Base-by-base conservation (phyloP, 2,888 invertebrate genomes). In the Andrena dorsata region DNA sequence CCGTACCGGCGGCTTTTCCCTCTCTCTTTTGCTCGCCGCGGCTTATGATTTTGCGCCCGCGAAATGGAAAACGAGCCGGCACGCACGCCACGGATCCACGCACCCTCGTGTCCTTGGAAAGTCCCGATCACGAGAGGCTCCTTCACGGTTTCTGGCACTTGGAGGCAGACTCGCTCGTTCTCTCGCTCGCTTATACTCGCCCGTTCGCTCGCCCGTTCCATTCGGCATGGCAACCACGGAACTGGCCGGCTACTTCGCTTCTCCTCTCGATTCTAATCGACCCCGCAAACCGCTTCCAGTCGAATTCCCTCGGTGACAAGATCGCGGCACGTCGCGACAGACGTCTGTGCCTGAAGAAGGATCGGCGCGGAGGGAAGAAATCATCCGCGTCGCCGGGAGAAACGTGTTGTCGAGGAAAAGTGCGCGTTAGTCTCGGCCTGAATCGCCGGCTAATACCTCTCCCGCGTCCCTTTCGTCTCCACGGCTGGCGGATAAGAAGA, bases 341-440 rank as follows among this genome's bases (percentile, higher is more conserved):
- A 6, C n/a, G 16, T 2, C 16, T 2, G 7, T 1, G n/a, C 47
- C 0, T 7, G 3, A 41, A 41, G 72, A 70, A 78, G 72, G 73
- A 84, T 78, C 56, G 77, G 47, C 61, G 28, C 35, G 63, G 51
- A 26, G 70, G 76, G 80, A 87, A 83, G 84, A 87, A 87, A 87
- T 88, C 83, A 86, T 88, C 88, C 88, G 78, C 76, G 76, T 85
- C 87, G 75, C 51, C 60, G 78, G 63, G 88, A 86, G 88, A 93
- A 93, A 94, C 92, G 92, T 89, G 90, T 32, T 23, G 66, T 88
- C 88, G 90, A 90, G 93, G 93, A 93, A 94, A 93, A 93, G 93
- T 94, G 92, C 91, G 89, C 92, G 92, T 93, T 93, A 93, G 94
- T 94, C 93, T 91, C 93, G 93, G 93, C 93, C 94, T 93, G 93